Evolutionary conservation across 2,797 vertebrate species (phyloP).

Genomic region (Gila robusta): DNA sequence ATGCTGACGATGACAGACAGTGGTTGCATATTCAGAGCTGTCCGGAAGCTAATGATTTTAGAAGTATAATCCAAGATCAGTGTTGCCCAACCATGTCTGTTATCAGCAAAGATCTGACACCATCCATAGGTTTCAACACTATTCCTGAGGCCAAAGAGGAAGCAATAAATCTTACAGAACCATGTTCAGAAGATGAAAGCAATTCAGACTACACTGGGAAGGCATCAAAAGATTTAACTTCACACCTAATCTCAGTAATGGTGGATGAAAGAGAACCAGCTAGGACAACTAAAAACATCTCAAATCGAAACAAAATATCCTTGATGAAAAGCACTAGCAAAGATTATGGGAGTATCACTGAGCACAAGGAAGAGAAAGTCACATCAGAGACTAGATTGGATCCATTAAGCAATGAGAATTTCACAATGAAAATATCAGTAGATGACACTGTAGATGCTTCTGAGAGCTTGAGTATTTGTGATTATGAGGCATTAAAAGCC

Average conservation of each 20-base stretch:
- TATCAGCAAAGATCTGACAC: slow-evolving; percentile 18
- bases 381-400: slow-evolving; percentile 3
- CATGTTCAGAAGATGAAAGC: not conserved
- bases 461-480: slow-evolving; percentile 20
- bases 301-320: slow-evolving; percentile 6
- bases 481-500: slow-evolving; percentile 36
- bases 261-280: slow-evolving; percentile 28
- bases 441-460: slow-evolving; percentile 22
- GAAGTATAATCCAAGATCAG: slow-evolving; percentile 23
- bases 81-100: slow-evolving; percentile 8
- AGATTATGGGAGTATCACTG: slow-evolving; percentile 4
- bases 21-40: not conserved
- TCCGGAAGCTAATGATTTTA: slow-evolving; percentile 6
- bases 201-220: slow-evolving; percentile 5
- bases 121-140: not conserved
- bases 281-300: slow-evolving; percentile 6
- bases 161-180: not conserved
- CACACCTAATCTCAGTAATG: slow-evolving; percentile 19
- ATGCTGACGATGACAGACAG: not conserved
- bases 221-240: not conserved
- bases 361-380: slow-evolving; percentile 32
- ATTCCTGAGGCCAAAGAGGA: slow-evolving; percentile 31
- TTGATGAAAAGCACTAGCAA: slow-evolving; percentile 26
- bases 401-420: not conserved
- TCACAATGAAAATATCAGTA: slow-evolving; percentile 8